These are phyloP conservation scores for Microctonus hyperodae DNA, from an alignment of 2,888 invertebrate genomes.

Conservation along the genomic window DNA sequence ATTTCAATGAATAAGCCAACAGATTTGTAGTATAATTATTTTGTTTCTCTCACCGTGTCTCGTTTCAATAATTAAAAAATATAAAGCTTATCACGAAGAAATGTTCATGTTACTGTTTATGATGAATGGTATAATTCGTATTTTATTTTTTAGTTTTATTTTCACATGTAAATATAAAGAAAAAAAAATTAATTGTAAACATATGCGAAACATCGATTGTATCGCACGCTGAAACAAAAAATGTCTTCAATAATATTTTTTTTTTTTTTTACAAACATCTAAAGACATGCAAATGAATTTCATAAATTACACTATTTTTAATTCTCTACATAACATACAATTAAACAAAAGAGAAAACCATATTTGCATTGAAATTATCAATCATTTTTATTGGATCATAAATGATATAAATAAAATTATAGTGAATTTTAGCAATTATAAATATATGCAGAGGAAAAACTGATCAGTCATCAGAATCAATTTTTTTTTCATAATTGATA, in stretches of 20 bases:
- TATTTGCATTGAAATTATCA: neutral
- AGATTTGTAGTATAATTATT: constrained; percentile 7
- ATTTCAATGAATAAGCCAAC: neutral
- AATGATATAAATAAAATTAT: neutral
- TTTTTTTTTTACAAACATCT: neutral
- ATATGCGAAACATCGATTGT: constrained; percentile 28
- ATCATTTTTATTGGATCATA: neutral
- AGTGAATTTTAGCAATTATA: neutral
- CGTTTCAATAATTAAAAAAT: constrained; percentile 25
- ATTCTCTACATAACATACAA: too few relatives aligned
- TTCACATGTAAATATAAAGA: constrained; percentile 38
- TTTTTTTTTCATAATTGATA: neutral
- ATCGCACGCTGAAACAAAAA: constrained; percentile 13
- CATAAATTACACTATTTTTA: too few relatives aligned
- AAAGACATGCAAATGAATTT: too few relatives aligned
- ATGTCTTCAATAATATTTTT: constrained; percentile 7
- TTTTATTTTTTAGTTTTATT: constrained; percentile 38
- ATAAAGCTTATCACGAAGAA: constrained; percentile 30
- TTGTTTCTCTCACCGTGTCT: constrained; percentile 28
- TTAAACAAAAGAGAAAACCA: neutral
- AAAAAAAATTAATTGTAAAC: constrained; percentile 24
- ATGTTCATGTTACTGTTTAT: constrained; percentile 32
- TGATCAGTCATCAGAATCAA: neutral
- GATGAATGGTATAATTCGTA: constrained; percentile 34
- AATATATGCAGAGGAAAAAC: constrained; percentile 1